phyloP scores from a whole-genome alignment of 1,140 invertebrate species.

The Chironomus tepperi region DNA sequence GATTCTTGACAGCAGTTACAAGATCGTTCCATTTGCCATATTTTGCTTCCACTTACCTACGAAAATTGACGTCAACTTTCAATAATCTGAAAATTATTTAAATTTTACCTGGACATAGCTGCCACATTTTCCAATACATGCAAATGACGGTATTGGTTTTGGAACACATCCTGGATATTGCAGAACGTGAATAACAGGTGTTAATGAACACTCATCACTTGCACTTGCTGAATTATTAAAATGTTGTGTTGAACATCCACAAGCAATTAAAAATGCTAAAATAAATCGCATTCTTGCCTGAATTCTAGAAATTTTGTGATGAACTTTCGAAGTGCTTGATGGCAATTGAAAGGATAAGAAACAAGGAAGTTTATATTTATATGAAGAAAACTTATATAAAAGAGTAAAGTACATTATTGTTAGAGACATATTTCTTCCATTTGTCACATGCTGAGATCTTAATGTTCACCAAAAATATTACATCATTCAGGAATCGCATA shows the following conservation, averaged over 20 bases:
- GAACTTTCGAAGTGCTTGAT: background rate
- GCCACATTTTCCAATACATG: conserved; percentile 80
- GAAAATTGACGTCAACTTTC: background rate
- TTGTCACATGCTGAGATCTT: background rate
- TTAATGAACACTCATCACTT: conserved; percentile 80
- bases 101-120: conserved; percentile 78
- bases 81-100: conserved; percentile 4
- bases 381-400: background rate
- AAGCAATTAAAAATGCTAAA: background rate
- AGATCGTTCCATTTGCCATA: conserved; percentile 91
- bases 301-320: too few relatives aligned
- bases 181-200: conserved; percentile 83
- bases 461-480: too few relatives aligned
- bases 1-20: conserved; percentile 93
- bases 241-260: conserved; percentile 16
- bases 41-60: conserved; percentile 88
- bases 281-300: background rate
- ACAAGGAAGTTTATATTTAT: background rate
- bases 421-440: background rate
- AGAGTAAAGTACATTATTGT: background rate
- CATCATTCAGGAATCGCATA: too few relatives aligned
- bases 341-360: background rate
- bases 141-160: conserved; percentile 87
- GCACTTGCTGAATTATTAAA: background rate
- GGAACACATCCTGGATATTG: conserved; percentile 87